Base-by-base conservation (phyloP, 2,797 vertebrate species). In the Discoglossus pictus region DNA sequence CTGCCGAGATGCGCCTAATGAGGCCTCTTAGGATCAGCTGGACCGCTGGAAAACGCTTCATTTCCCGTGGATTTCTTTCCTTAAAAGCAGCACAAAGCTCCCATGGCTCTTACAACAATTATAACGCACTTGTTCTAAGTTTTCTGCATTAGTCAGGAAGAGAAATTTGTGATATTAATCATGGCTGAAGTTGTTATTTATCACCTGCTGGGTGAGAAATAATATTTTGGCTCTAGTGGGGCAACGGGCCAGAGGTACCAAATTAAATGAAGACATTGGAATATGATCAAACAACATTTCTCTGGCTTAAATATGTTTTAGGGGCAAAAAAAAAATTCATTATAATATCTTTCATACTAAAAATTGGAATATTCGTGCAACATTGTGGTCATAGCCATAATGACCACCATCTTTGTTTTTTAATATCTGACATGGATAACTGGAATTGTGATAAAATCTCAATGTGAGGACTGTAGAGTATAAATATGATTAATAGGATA, bases 201-300 rank as follows among this genome's bases (percentile, higher is more conserved):
- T 93, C 90, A 92, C 89, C 88, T 91, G 85, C 86, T 82, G 81
- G 85, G 88, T 86, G 85, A 90, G 86, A 93, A 92, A 93, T 90
- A 89, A 92, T 94, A 92, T 93, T 94, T 92, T 90, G 86, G 89
- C 88, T 87, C 81, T 82, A 82, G 83, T 89, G 82, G 87, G 91
- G 89, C 88, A 91, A 84, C 86, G 87, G 90, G 86, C 90, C 88
- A 92, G 85, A 92, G 90, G 86, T 91, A 86, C 84, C 83, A 92
- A 93, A 93, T 93, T 91, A 94, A 92, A 90, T 93, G n/a, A 92
- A 94, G 92, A 94, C 85, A 89, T 94, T 90, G 90, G 91, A 91
- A 92, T 89, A 89, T 84, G 80, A 78, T 75, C 82, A 86, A 88
- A 87, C 87, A 89, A 90, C 84, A 82, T 90, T 91, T 88, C 86